phyloP scores from a whole-genome alignment of 2,888 invertebrate species.

The Dryococelus australis region DNA sequence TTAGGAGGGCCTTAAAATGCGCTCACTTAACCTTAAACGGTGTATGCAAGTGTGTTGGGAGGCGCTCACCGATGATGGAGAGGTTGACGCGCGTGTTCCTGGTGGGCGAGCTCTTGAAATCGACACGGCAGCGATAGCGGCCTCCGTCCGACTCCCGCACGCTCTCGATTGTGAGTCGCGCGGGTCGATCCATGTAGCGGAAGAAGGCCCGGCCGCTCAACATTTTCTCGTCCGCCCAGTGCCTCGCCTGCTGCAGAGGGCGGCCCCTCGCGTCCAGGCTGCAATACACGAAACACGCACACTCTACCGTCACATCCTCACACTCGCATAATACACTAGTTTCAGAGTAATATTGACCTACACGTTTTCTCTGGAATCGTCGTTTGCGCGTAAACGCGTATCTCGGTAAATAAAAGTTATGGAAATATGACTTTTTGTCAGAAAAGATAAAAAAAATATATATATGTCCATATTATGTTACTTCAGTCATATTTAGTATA shows the following conservation, averaged over 20 bases:
- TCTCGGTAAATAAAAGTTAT: too few species aligned
- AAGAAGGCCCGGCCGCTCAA: conserved; percentile 54
- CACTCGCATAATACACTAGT: too few species aligned
- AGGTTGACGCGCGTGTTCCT: conserved; percentile 57
- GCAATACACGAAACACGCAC: background rate
- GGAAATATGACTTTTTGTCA: too few species aligned
- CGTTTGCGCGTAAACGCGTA: too few species aligned
- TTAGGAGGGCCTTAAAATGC: too few species aligned
- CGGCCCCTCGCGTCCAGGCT: conserved; percentile 54
- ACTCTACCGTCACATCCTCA: too few species aligned
- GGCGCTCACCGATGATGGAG: conserved; percentile 56
- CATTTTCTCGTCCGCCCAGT: conserved; percentile 55
- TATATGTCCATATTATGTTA: too few species aligned
- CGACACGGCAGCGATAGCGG: conserved; percentile 58
- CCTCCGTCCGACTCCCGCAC: conserved; percentile 55
- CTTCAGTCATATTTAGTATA: too few species aligned
- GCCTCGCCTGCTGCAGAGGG: conserved; percentile 52
- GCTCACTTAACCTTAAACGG: too few species aligned
- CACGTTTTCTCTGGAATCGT: too few species aligned
- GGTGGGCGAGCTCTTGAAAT: conserved; percentile 58
- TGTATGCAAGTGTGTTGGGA: background rate
- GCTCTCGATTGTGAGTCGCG: conserved; percentile 53
- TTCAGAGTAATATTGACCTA: too few species aligned
- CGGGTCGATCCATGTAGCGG: conserved; percentile 50
- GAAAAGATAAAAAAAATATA: too few species aligned